These are phyloP conservation scores for Polyergus mexicanus DNA, from an alignment of 1,140 invertebrate species.

Conservation along the genomic window DNA sequence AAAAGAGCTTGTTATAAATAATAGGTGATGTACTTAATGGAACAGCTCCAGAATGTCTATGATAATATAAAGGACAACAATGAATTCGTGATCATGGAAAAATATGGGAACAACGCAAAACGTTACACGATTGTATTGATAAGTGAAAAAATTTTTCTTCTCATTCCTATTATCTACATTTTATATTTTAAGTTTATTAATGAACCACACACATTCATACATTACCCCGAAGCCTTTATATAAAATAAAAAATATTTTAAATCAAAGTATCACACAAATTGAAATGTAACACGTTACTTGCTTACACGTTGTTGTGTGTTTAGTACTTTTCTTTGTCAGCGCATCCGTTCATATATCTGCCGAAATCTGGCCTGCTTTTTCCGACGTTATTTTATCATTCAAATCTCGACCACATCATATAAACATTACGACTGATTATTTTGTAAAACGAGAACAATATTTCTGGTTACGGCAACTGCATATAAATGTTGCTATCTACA, in stretches of 20 bases:
- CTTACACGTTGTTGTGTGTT: neutral
- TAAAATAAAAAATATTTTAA: too few relatives aligned
- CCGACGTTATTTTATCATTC: neutral
- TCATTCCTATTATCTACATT: too few relatives aligned
- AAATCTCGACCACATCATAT: neutral
- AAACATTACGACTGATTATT: neutral
- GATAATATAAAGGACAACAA: neutral
- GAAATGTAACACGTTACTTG: too few relatives aligned
- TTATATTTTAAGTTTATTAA: too few relatives aligned
- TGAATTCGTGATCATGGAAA: neutral
- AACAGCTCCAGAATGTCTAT: conserved; percentile 5
- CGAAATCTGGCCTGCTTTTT: neutral
- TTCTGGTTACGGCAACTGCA: neutral
- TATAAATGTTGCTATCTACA: neutral
- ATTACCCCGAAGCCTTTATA: too few relatives aligned
- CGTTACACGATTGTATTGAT: neutral
- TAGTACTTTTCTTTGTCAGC: neutral
- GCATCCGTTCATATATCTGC: neutral
- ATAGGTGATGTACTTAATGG: neutral
- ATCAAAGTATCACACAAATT: too few relatives aligned
- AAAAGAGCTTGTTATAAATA: neutral
- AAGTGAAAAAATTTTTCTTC: neutral
- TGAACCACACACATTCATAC: too few relatives aligned
- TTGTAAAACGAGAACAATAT: conserved; percentile 9
- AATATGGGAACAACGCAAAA: neutral